Base-by-base conservation (phyloP, 2,113 vertebrate genomes). In the Delphinapterus leucas region DNA sequence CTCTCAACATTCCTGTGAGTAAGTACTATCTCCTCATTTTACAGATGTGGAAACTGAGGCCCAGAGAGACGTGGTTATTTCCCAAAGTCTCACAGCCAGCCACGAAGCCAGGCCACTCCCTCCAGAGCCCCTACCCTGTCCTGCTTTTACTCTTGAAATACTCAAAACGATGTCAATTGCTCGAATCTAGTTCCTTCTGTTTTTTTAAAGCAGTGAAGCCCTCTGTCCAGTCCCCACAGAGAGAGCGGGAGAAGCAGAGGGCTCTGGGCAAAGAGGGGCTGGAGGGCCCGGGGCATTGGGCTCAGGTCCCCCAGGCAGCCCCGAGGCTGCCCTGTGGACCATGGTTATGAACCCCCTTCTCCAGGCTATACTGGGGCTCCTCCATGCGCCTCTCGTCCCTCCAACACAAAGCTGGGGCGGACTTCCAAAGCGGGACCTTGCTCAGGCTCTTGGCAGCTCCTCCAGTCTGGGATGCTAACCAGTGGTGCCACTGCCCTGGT, bases 361-460 rank as follows among this genome's bases (percentile, higher is more conserved):
- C 87, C 5, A 11, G 15, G 20, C 49, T 20, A 0, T 2, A 15
- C 3, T 3, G 5, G 15, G 49, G 49, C 6, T 23, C 41, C 36
- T 73, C 14, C 4, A 3, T 3, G 1, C 8, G 33, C 60, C 14
- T 8, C 25, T 21, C 67, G 47, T 47, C 4, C 0, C 17, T 73
- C 73, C 13, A 0, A 1, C 1, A 81, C 9, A 33, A 77, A 25
- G 49, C 67, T 4, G 2, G 2, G 41, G 58, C 33, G 7, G 86
- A 4, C 49, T n/a, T 21, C 74, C 65, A 5, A 13, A 53, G 58
- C 86, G 6, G 70, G 73, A 18, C 77, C 13, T 5, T 0, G 15
- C 44, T 1, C 0, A n/a, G 36, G 28, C 65, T 18, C 71, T 36
- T 44, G 0, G 26, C 31, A 21, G 0, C 23, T 26, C 44, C 21